A percentile compares a stretch with the other conserved stretches of the same genome.
These are phyloP conservation scores for Chelidonichthys spinosus DNA, from an alignment of 2,797 vertebrate genomes.

Conservation along the genomic window DNA sequence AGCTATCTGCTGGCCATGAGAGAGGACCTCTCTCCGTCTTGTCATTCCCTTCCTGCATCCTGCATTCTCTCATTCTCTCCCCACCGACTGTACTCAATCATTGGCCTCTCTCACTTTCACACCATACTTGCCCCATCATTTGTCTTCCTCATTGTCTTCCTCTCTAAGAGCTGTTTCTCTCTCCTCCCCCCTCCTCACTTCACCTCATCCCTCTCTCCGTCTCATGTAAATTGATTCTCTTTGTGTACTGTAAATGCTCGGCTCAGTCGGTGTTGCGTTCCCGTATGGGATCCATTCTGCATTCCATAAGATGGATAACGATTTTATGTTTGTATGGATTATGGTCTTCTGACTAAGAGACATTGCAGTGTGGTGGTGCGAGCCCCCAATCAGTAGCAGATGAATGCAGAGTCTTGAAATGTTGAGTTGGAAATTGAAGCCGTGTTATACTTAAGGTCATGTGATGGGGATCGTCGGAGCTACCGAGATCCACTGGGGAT, in stretches of 20 bases:
- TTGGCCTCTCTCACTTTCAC: constrained; percentile 68
- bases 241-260: constrained; percentile 66
- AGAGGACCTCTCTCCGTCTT: constrained; percentile 69
- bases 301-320: constrained; percentile 57
- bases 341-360: constrained; percentile 64
- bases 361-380: constrained; percentile 24
- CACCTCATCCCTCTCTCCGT: constrained; percentile 21
- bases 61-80: constrained; percentile 61
- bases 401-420: constrained; percentile 30
- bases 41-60: constrained; percentile 70
- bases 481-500: constrained; percentile 7
- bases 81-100: constrained; percentile 63
- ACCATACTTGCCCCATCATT: constrained; percentile 59
- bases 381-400: constrained; percentile 25
- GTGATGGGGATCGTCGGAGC: constrained; percentile 11
- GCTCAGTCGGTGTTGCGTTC: constrained; percentile 68
- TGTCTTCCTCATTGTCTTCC: constrained; percentile 65
- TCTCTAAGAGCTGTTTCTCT: constrained; percentile 49
- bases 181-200: constrained; percentile 5
- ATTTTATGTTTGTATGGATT: constrained; percentile 68
- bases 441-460: constrained; percentile 10
- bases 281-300: constrained; percentile 61
- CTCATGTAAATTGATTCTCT: constrained; percentile 69
- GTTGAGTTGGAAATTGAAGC: constrained; percentile 25
- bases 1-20: constrained; percentile 71